phyloP scores from a whole-genome alignment of 2,113 vertebrate genomes.

The Embiotoca jacksoni region DNA sequence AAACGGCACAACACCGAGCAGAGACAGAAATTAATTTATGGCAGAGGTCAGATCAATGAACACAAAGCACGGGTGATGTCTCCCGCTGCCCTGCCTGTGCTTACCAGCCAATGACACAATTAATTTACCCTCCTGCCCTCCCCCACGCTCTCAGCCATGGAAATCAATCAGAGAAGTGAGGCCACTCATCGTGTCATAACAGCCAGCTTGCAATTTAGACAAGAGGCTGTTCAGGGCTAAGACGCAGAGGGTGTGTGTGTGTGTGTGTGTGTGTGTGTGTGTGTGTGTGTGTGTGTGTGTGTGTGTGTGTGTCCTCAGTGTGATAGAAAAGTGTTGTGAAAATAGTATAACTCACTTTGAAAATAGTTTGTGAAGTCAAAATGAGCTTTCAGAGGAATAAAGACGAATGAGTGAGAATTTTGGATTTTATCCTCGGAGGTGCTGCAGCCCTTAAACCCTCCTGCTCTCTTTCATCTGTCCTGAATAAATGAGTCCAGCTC shows the following conservation, averaged over 20 bases:
- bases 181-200: slow-evolving; percentile 7
- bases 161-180: slow-evolving; percentile 38
- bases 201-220: slow-evolving; percentile 2
- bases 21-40: slow-evolving; percentile 40
- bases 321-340: slow-evolving; percentile 8
- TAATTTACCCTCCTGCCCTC: slow-evolving; percentile 10
- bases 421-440: slow-evolving; percentile 34
- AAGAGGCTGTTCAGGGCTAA: neutral
- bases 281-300: neutral
- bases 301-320: neutral
- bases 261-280: too few species aligned
- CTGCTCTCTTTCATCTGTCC: slow-evolving; percentile 22
- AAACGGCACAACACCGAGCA: slow-evolving; percentile 23
- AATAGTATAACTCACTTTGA: slow-evolving; percentile 49
- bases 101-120: slow-evolving; percentile 20
- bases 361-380: slow-evolving; percentile 39
- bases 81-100: slow-evolving; percentile 16
- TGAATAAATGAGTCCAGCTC: slow-evolving; percentile 17
- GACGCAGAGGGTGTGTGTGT: neutral
- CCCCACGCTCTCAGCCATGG: slow-evolving; percentile 5
- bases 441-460: neutral
- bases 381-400: slow-evolving; percentile 32
- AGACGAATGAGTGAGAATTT: slow-evolving; percentile 59
- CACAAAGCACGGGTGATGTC: slow-evolving; percentile 28
- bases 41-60: slow-evolving; percentile 50